These are phyloP conservation scores for Drosophila vallismaia DNA, from an alignment of 2,888 invertebrate species.

Conservation along the genomic window DNA sequence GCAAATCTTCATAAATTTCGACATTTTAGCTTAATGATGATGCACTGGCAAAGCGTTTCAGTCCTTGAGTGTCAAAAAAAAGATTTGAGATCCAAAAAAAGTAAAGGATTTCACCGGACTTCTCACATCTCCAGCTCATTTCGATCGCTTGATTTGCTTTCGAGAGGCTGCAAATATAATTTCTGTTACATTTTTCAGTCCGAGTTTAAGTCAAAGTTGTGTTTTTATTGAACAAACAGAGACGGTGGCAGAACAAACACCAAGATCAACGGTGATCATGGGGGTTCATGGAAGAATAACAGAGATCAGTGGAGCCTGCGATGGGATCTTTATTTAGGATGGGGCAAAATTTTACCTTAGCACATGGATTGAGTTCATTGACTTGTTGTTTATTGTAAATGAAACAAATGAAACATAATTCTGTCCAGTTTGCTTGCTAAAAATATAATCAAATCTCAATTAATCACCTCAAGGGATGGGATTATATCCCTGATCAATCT, in stretches of 20 bases:
- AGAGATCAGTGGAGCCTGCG: constrained; percentile 5
- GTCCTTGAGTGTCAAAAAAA: constrained; percentile 19
- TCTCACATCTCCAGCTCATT: constrained; percentile 33
- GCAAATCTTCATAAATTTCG: constrained; percentile 45
- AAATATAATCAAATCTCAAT: neutral
- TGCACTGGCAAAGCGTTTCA: constrained; percentile 23
- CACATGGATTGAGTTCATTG: constrained; percentile 57
- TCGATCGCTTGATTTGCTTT: constrained; percentile 64
- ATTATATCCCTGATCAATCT: neutral
- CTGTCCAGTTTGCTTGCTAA: neutral
- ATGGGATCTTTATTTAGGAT: constrained; percentile 4
- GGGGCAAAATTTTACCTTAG: constrained; percentile 21
- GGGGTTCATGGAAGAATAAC: constrained; percentile 5
- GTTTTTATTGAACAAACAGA: constrained; percentile 70
- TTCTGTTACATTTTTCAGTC: constrained; percentile 64
- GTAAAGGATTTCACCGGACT: constrained; percentile 20
- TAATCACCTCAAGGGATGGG: neutral
- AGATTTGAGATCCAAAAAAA: neutral
- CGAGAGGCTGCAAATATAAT: constrained; percentile 62
- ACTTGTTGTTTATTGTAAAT: constrained; percentile 25
- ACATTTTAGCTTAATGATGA: constrained; percentile 40
- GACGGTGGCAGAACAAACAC: constrained; percentile 53
- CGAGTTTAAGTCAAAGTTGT: constrained; percentile 32
- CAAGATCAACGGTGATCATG: constrained; percentile 44
- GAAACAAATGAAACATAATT: neutral